Conservation (phyloP, 2,888 invertebrate species). For the Rhagophthalmus giganteus region DNA sequence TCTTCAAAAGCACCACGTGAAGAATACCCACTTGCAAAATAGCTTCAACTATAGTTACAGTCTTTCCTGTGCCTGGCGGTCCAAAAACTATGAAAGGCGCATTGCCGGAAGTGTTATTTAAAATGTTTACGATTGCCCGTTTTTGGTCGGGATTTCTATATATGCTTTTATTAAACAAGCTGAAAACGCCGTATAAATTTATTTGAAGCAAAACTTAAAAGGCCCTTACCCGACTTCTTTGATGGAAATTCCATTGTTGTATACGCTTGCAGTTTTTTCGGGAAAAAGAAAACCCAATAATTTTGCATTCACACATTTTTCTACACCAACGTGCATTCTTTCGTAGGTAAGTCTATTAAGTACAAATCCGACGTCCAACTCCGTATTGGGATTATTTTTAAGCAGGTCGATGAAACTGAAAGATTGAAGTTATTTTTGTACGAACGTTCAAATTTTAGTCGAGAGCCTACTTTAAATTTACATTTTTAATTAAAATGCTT, state of each 20-base stretch:
- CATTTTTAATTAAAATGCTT: conserved; percentile 49
- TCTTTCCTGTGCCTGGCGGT: conserved; percentile 83
- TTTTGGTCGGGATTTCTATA: conserved; percentile 63
- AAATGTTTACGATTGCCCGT: conserved; percentile 68
- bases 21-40: conserved; percentile 62
- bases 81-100: conserved; percentile 84
- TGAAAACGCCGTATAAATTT: conserved; percentile 33
- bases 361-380: conserved; percentile 56
- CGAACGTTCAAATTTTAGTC: neutral
- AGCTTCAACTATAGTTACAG: conserved; percentile 72
- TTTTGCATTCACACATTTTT: conserved; percentile 38
- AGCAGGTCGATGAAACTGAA: conserved; percentile 27
- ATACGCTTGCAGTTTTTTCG: conserved; percentile 2
- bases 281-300: conserved; percentile 41
- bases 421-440: neutral
- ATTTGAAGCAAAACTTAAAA: no score
- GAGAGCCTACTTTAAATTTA: conserved; percentile 51
- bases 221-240: no score
- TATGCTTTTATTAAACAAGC: conserved; percentile 53
- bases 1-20: neutral
- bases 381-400: conserved; percentile 36
- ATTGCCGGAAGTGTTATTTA: conserved; percentile 63
- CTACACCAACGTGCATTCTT: conserved; percentile 56
- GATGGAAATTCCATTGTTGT: no score
- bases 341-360: conserved; percentile 56